Evolutionary conservation across 1,140 invertebrate species (phyloP), one percentile per base, ranked within the genome.

Genomic region (Bicyclus anynana): DNA sequence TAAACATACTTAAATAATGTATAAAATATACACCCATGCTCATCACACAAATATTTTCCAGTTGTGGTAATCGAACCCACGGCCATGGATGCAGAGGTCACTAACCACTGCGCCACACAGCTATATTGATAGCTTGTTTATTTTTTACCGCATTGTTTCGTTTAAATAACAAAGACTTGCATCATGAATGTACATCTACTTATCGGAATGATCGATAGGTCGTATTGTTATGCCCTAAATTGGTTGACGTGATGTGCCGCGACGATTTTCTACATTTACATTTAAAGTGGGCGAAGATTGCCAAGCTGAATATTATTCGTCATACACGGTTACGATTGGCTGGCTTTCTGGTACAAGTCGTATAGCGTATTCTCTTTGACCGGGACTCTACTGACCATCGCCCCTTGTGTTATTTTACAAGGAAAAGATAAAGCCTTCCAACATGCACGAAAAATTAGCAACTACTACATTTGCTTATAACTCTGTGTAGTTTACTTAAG

Each of bases 221-320:
- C 17, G 17, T 33, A 50, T 33, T 50, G 42, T 44, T 44, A 18
- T 21, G 26, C 26, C 21, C 13, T 50, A 29, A 50, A 50, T 35
- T 44, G 42, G 17, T 44, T 21, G 42, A 44, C 42, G 42, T 44
- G 42, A 44, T 44, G 2, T 21, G 42, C 20, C 42, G 17, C 42
- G 42, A 44, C 42, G 42, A 44, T 44, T 44, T 21, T n/a, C 42
- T 44, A 21, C 42, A 44, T 44, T 44, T 44, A 44, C 42, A 44
- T 44, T 44, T 44, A 44, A 44, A 44, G 42, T 44, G 42, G 42
- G 10, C 12, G 42, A 44, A 23, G 42, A 44, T 44, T 44, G 17
- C 1, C 42, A 3, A 14, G 20, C 48, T 14, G 21, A 35, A 33
- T 35, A 18, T 17, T 33, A 50, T 50, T 50, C 48, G 12, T 50